Percentiles rank a stretch among this genome's conserved stretches.
Evolutionary conservation across 2,888 invertebrate species (phyloP).

Genomic region (Calephelis perditalis): DNA sequence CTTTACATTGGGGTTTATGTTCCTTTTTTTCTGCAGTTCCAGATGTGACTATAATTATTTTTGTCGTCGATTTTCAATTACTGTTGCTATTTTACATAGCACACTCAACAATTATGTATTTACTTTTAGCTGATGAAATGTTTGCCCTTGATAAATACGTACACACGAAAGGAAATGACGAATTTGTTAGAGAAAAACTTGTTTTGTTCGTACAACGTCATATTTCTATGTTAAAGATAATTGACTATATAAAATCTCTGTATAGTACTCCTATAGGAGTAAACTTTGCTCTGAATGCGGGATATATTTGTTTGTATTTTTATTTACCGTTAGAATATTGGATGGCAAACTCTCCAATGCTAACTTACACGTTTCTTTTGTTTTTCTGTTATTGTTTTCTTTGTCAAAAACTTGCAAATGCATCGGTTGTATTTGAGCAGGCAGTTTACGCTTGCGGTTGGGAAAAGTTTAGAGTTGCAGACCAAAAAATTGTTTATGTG

Average conservation of each 20-base stretch:
- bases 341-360: slow-evolving; percentile 48
- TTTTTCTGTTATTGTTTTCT: slow-evolving; percentile 63
- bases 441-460: slow-evolving; percentile 62
- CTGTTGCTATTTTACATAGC: slow-evolving; percentile 16
- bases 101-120: slow-evolving; percentile 14
- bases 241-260: slow-evolving; percentile 28
- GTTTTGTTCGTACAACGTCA: slow-evolving; percentile 6
- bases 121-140: slow-evolving; percentile 15
- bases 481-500: slow-evolving; percentile 46
- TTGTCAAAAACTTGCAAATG: slow-evolving; percentile 54
- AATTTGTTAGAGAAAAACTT: not conserved
- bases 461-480: slow-evolving; percentile 53
- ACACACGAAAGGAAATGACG: not conserved
- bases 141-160: not conserved
- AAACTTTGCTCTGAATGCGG: slow-evolving; percentile 53
- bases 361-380: slow-evolving; percentile 50
- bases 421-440: slow-evolving; percentile 50
- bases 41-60: slow-evolving; percentile 4
- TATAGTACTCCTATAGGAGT: slow-evolving; percentile 58
- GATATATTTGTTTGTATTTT: slow-evolving; percentile 54
- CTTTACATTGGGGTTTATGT: slow-evolving; percentile 9
- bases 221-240: slow-evolving; percentile 8
- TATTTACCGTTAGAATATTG: slow-evolving; percentile 48
- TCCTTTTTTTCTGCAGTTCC: not conserved
- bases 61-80: slow-evolving; percentile 14